Conservation (phyloP, 35 echinoderm and acorn worm genomes). For the Apostichopus californicus region DNA sequence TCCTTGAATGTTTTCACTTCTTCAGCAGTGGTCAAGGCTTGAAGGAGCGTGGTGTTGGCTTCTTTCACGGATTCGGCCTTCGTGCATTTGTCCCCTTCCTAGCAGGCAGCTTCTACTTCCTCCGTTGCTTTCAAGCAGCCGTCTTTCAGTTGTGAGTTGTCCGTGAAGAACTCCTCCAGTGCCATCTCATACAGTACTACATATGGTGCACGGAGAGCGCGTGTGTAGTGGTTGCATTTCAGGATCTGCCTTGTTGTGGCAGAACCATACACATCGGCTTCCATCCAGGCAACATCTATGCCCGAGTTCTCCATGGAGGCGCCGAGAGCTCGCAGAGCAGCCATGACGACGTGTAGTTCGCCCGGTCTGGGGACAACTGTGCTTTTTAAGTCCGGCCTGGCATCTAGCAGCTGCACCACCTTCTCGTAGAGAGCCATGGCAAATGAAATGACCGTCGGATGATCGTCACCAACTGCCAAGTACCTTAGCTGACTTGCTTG, state of each 20-base stretch:
- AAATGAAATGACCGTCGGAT: constrained; percentile 5
- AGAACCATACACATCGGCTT: constrained; percentile 59
- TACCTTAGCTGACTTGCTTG: constrained; percentile 14
- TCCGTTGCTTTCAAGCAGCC: neutral
- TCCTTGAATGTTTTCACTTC: constrained; percentile 17
- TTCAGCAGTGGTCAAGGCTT: neutral
- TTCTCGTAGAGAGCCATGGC: neutral
- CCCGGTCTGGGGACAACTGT: constrained; percentile 23
- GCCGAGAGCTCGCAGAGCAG: constrained; percentile 58
- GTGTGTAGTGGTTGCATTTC: constrained; percentile 31
- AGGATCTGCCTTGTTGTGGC: constrained; percentile 69
- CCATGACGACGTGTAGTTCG: constrained; percentile 20
- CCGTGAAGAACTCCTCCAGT: constrained; percentile 56
- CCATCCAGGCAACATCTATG: constrained; percentile 72
- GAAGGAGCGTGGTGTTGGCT: neutral
- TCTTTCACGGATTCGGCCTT: neutral
- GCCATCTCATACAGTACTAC: constrained; percentile 33
- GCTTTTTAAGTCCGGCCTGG: neutral
- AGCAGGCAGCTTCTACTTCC: neutral
- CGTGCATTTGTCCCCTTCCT: constrained; percentile 9
- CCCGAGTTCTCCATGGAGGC: constrained; percentile 68
- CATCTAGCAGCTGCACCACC: neutral
- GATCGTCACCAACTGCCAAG: constrained; percentile 8
- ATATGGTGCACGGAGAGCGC: constrained; percentile 46
- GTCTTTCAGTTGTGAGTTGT: neutral